Evolutionary conservation across 1,140 invertebrate species (phyloP).

Genomic region (Phymastichus coffea): DNA sequence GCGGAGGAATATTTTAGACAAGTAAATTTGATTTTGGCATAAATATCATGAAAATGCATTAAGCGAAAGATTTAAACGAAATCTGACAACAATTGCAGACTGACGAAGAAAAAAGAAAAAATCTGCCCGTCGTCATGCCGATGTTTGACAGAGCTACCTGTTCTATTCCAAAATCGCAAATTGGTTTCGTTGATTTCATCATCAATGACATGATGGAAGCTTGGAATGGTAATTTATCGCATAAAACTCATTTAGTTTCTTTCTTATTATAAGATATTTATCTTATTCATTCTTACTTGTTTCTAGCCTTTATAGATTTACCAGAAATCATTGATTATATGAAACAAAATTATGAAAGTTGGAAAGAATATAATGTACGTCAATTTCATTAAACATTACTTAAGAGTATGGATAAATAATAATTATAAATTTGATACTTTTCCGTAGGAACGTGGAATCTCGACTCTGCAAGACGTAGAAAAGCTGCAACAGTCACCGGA

Average conservation of each 20-base stretch:
- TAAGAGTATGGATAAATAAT: too few relatives aligned
- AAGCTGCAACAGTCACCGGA: constrained; percentile 53
- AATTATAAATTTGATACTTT: constrained; percentile 24
- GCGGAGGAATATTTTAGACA: constrained; percentile 89
- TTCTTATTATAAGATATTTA: background rate
- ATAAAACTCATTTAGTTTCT: too few relatives aligned
- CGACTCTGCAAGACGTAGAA: constrained; percentile 67
- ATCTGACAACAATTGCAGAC: too few relatives aligned
- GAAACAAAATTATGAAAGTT: constrained; percentile 82
- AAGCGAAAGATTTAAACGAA: too few relatives aligned
- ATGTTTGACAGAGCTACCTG: constrained; percentile 89
- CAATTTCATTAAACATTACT: too few relatives aligned
- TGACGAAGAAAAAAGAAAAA: constrained; percentile 83
- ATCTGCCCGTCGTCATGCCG: constrained; percentile 91
- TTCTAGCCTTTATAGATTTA: constrained; percentile 87
- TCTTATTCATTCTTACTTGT: too few relatives aligned
- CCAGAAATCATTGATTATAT: constrained; percentile 83
- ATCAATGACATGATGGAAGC: constrained; percentile 95
- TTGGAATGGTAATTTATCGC: constrained; percentile 83
- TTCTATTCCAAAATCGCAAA: constrained; percentile 93
- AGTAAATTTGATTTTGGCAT: too few relatives aligned
- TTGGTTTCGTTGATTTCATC: constrained; percentile 94
- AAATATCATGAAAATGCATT: too few relatives aligned
- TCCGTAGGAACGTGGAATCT: constrained; percentile 69
- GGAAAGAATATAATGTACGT: constrained; percentile 68